Evolutionary conservation across 2,888 invertebrate genomes (phyloP), one percentile per base, ranked within the genome.

Genomic region (Drosophila cracens): DNA sequence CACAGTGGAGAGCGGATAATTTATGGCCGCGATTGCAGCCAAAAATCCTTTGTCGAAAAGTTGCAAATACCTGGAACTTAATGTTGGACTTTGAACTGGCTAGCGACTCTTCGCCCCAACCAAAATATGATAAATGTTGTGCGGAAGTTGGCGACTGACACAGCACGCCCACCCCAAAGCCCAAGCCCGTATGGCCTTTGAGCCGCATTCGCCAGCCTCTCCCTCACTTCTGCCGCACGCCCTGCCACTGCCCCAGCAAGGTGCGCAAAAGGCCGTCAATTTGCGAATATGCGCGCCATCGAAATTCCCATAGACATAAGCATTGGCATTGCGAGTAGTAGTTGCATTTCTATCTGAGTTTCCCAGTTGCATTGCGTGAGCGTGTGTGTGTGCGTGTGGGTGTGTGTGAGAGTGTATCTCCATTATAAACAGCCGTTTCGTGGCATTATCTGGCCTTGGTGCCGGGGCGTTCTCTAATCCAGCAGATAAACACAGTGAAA

Each of bases 21-120:
- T 87, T 87, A 87, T 87, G 88, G 73, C 58, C 88, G 81, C 87
- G 86, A 87, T 85, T 89, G 89, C 89, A 89, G 89, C 81, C 86
- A 85, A 89, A 87, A 87, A 87, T 89, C 88, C 87, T 88, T 87
- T 87, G 87, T 87, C 90, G 87, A 87, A 87, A 89, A 87, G 86
- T 87, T 87, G 88, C 88, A 89, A 87, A 89, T 87, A 87, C 87
- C 87, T 87, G 87, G 81, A 87, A 87, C 89, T 87, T 87, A 87
- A 85, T 83, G 85, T 85, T 89, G 89, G 81, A 88, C 87, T 89
- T 89, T 87, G 88, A 87, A 89, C 89, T 81, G 79, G 74, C 67
- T 51, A 53, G 73, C 81, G 74, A 56, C 72, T 52, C 64, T 51
- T 36, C 36, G 56, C 66, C 61, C 53, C 38, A 49, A 57, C 76